phyloP scores from a whole-genome alignment of 1,140 invertebrate genomes.

The Drosophila pandora region DNA sequence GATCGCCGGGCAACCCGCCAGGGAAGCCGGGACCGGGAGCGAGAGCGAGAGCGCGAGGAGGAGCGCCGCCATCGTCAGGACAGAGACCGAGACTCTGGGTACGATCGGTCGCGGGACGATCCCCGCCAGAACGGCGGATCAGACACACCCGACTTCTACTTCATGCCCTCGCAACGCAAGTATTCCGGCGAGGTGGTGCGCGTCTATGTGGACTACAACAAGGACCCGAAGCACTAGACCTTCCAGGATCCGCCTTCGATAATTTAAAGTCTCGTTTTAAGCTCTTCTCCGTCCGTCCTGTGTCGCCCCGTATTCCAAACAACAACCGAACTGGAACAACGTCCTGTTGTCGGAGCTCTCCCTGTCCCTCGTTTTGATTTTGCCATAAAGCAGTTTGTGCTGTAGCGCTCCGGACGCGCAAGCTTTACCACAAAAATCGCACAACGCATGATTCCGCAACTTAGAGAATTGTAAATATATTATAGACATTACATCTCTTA shows the following conservation, averaged over 20 bases:
- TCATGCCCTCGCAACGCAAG: constrained; percentile 96
- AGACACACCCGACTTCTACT: constrained; percentile 94
- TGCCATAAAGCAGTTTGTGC: constrained; percentile 67
- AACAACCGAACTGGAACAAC: not conserved
- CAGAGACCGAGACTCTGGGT: constrained; percentile 62
- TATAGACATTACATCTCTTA: constrained; percentile 53
- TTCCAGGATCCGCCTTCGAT: not conserved
- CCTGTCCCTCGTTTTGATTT: constrained; percentile 63
- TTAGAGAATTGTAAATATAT: constrained; percentile 80
- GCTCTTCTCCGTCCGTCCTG: constrained; percentile 35
- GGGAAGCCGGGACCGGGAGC: constrained; percentile 42
- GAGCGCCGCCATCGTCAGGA: constrained; percentile 67
- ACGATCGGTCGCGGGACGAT: constrained; percentile 71
- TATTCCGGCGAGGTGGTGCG: constrained; percentile 96
- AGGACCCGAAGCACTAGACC: constrained; percentile 84
- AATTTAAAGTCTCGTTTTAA: constrained; percentile 62
- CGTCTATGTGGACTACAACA: constrained; percentile 94
- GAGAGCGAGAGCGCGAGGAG: constrained; percentile 46
- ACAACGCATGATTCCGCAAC: constrained; percentile 53
- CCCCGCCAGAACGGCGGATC: constrained; percentile 78
- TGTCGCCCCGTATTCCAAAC: not conserved
- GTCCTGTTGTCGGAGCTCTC: constrained; percentile 22
- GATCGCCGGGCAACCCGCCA: constrained; percentile 68
- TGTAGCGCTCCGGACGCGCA: constrained; percentile 41
- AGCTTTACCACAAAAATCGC: constrained; percentile 57